Base-by-base conservation (phyloP, 2,888 invertebrate species). In the Alviniconcha strummeri region DNA sequence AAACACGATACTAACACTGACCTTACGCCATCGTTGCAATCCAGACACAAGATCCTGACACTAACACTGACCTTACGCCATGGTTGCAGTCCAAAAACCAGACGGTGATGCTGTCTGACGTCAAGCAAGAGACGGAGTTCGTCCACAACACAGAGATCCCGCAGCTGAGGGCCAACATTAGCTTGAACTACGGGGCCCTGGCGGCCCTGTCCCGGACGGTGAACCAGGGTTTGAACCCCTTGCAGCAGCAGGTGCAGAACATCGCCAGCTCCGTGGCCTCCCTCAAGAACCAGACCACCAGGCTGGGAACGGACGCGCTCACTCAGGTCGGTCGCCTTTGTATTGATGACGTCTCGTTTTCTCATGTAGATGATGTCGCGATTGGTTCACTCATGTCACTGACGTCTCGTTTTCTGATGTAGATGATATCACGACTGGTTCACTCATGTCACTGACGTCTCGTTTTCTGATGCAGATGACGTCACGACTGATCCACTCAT, bases 231-330 rank as follows among this genome's bases (percentile, higher is more conserved):
- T 13, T 36, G 36, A 13, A 56, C 4, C 64, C 78, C 5, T 11
- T 78, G 36, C 64, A 78, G 64, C 9, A 60, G 13, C 78, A 78
- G 78, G 78, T 78, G 78, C 60, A 78, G 64, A 78, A 78, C 52
- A 56, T 78, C 13, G 78, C 78, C 52, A 11, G 8, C 15, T 64
- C 60, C 64, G 78, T 64, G 36, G 7, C 78, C 15, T 17, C 17
- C 36, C 78, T 78, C 78, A 78, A 11, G 57, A 36, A 19, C 3
- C 78, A 78, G 78, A 64, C 64, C 78, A 78, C 52, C 52, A 19
- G 64, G n/a, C 78, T 78, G 64, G 78, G 78, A 4, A 78, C 78
- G 8, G 64, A 78, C 64, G 13, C n/a, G n/a, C 52, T 78, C 9
- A 36, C 78, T 4, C 78, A 78, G 78, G 78, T 78, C 9, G 19